These are phyloP conservation scores for Chiloscyllium plagiosum DNA, from an alignment of 2,113 vertebrate genomes.

Conservation along the genomic window DNA sequence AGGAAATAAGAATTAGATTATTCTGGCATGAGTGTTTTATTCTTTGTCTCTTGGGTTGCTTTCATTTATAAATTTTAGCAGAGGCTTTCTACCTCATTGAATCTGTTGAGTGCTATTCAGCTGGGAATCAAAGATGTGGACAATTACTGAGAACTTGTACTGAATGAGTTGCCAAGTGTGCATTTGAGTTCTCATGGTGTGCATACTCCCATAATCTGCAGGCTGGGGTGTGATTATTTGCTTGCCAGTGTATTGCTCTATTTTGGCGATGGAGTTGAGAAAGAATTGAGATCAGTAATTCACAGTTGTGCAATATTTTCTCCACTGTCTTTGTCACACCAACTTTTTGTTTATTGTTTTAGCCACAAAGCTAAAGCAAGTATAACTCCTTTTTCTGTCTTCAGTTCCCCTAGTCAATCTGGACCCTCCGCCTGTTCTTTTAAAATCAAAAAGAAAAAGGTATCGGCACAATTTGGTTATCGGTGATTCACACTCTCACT, in stretches of 20 bases:
- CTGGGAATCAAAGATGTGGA: not conserved
- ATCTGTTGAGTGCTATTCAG: not conserved
- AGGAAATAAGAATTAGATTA: slow-evolving; percentile 5
- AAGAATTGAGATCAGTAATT: not conserved
- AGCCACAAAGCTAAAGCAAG: not conserved
- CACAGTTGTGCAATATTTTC: not conserved
- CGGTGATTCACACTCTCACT: not conserved
- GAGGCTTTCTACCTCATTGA: not conserved
- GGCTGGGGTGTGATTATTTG: not conserved
- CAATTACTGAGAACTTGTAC: not conserved
- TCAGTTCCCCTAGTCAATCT: not conserved
- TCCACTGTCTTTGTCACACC: not conserved
- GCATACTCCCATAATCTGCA: not conserved
- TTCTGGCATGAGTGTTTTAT: not conserved
- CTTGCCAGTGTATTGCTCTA: not conserved
- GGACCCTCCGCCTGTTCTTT: not conserved
- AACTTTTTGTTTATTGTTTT: not conserved
- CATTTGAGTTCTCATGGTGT: not conserved
- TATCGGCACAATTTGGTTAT: not conserved
- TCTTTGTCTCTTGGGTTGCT: not conserved
- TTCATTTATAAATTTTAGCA: not conserved
- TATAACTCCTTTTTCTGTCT: not conserved
- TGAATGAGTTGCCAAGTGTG: not conserved
- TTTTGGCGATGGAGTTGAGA: not conserved
- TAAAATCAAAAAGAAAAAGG: no score